phyloP scores from a whole-genome alignment of 2,888 invertebrate species.

The Drosophila mayaguana region DNA sequence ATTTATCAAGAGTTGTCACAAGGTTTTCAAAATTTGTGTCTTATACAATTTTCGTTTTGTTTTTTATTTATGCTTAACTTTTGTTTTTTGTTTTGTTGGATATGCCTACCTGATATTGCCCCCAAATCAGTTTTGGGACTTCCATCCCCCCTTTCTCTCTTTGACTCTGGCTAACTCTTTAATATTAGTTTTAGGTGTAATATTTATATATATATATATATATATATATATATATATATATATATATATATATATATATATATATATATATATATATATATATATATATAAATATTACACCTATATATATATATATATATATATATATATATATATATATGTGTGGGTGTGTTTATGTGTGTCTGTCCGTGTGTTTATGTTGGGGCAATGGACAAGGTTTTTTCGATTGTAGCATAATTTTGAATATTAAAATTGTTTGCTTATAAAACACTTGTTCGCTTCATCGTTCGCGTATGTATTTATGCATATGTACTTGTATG shows the following conservation, averaged over 20 bases:
- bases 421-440: constrained; percentile 50
- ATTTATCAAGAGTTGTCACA: constrained; percentile 45
- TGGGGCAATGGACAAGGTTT: constrained; percentile 38
- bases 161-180: constrained; percentile 7
- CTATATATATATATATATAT: neutral
- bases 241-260: constrained; percentile 2
- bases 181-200: constrained; percentile 30
- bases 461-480: constrained; percentile 9
- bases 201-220: neutral
- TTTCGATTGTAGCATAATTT: constrained; percentile 23
- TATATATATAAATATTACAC: constrained; percentile 6
- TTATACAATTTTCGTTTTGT: constrained; percentile 4
- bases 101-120: constrained; percentile 55
- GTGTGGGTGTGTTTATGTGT: constrained; percentile 4
- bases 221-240: constrained; percentile 19
- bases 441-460: constrained; percentile 56
- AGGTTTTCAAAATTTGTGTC: constrained; percentile 28
- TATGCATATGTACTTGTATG: constrained; percentile 24
- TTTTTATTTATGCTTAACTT: neutral
- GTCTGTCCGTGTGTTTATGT: constrained; percentile 24
- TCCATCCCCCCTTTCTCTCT: neutral
- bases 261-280: constrained; percentile 14
- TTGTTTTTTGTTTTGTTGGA: constrained; percentile 28
- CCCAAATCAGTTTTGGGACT: constrained; percentile 18
- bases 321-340: constrained; percentile 18